Percentiles rank a stretch among this genome's conserved stretches.
These are phyloP conservation scores for Tortrix viridana DNA, from an alignment of 2,888 invertebrate species.

Conservation along the genomic window DNA sequence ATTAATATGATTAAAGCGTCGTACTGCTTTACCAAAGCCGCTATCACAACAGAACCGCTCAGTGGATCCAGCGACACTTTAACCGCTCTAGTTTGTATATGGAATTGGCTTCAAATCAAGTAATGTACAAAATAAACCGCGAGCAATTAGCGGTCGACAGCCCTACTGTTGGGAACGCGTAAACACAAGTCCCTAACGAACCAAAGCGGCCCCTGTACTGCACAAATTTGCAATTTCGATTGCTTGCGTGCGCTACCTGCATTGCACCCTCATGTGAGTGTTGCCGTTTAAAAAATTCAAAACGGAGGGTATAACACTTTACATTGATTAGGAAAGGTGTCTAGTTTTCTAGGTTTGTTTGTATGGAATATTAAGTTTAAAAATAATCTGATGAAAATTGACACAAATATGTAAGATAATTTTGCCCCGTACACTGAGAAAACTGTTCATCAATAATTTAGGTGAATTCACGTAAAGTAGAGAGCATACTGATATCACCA, in stretches of 20 bases:
- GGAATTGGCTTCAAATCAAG: constrained; percentile 53
- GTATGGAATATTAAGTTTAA: too few relatives aligned
- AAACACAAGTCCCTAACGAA: constrained; percentile 84
- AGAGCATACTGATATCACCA: too few relatives aligned
- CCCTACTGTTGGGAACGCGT: constrained; percentile 77
- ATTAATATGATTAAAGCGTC: too few relatives aligned
- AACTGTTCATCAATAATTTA: too few relatives aligned
- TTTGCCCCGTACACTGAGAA: too few relatives aligned
- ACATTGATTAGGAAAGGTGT: constrained; percentile 25
- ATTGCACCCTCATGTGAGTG: constrained; percentile 53
- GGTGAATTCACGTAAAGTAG: too few relatives aligned
- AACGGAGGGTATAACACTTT: constrained; percentile 33
- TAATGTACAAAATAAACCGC: constrained; percentile 64
- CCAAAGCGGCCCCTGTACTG: constrained; percentile 80
- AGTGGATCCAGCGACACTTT: not conserved
- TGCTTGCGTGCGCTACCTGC: constrained; percentile 68
- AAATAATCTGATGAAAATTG: too few relatives aligned
- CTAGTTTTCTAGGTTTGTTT: not conserved
- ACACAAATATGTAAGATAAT: too few relatives aligned
- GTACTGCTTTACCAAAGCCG: too few relatives aligned
- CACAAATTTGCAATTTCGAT: constrained; percentile 84
- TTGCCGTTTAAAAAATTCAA: constrained; percentile 57
- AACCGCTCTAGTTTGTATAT: constrained; percentile 3
- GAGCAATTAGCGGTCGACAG: constrained; percentile 73
- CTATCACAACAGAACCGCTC: too few relatives aligned